phyloP scores from a whole-genome alignment of 2,797 vertebrate species.

The Knipowitschia caucasica region DNA sequence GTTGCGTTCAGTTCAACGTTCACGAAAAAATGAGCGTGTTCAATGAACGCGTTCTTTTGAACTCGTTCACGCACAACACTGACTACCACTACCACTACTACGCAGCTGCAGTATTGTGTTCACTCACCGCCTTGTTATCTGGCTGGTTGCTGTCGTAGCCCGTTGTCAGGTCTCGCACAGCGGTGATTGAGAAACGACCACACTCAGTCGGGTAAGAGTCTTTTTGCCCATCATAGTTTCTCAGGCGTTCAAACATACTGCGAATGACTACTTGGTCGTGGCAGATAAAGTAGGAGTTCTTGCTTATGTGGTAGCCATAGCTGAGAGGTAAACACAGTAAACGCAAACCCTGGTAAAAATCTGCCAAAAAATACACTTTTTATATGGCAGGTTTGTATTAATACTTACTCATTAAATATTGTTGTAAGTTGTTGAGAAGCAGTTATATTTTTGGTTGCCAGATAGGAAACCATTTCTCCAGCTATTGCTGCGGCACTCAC shows the following conservation, averaged over 20 bases:
- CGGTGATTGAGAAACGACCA: constrained; percentile 81
- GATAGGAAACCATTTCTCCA: constrained; percentile 87
- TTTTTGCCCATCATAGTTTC: constrained; percentile 80
- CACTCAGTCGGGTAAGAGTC: constrained; percentile 86
- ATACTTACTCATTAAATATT: constrained; percentile 89
- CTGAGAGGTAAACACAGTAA: constrained; percentile 64
- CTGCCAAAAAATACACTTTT: neutral
- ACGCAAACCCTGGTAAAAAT: no score
- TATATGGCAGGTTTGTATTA: neutral
- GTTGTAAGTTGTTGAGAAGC: constrained; percentile 85
- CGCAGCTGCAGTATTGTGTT: no score
- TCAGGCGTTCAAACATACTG: constrained; percentile 85
- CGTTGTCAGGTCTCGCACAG: constrained; percentile 89
- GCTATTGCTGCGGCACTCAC: constrained; percentile 92
- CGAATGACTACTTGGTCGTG: constrained; percentile 85
- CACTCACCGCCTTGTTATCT: constrained; percentile 87
- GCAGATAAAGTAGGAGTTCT: constrained; percentile 97
- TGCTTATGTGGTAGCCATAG: constrained; percentile 93
- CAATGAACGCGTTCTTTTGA: no score
- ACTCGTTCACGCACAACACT: no score
- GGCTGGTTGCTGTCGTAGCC: constrained; percentile 89
- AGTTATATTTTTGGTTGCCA: constrained; percentile 81
- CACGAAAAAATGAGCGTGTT: no score
- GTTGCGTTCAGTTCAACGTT: no score
- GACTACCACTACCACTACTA: no score